A percentile compares a stretch with the other conserved stretches of the same genome.
phyloP scores from a whole-genome alignment of 2,113 vertebrate species.

The Phalacrocorax pelagicus region DNA sequence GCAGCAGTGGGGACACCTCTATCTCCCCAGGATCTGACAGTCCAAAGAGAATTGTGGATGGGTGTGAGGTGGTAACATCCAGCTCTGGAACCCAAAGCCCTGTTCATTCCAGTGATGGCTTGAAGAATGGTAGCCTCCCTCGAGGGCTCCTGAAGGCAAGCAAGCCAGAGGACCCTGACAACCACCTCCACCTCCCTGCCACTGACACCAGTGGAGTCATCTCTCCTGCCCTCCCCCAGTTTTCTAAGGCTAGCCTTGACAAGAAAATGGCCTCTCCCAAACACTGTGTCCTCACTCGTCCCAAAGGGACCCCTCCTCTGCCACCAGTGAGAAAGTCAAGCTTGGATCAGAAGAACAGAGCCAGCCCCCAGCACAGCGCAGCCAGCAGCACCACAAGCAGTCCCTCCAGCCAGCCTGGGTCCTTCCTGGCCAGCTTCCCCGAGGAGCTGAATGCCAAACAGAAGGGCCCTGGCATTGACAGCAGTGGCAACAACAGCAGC shows the following conservation, averaged over 20 bases:
- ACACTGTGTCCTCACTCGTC: slow-evolving; percentile 86
- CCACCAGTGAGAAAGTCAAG: slow-evolving; percentile 96
- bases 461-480: slow-evolving; percentile 79
- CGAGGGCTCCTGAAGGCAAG: slow-evolving; percentile 78
- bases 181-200: slow-evolving; percentile 32
- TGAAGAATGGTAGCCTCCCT: slow-evolving; percentile 84
- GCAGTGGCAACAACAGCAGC: slow-evolving; percentile 83
- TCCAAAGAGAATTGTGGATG: slow-evolving; percentile 85
- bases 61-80: slow-evolving; percentile 82
- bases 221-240: slow-evolving; percentile 29
- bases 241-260: slow-evolving; percentile 84
- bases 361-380: slow-evolving; percentile 85
- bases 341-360: slow-evolving; percentile 93
- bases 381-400: slow-evolving; percentile 67
- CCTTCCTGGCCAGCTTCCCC: slow-evolving; percentile 69
- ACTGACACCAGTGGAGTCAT: slow-evolving; percentile 65
- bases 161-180: slow-evolving; percentile 80
- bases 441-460: slow-evolving; percentile 81
- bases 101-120: slow-evolving; percentile 70
- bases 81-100: slow-evolving; percentile 69
- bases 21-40: slow-evolving; percentile 78
- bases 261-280: slow-evolving; percentile 83
- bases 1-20: slow-evolving; percentile 75
- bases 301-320: slow-evolving; percentile 90
- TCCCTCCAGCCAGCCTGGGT: slow-evolving; percentile 66